Conservation (phyloP, 2,888 invertebrate species). For the Leptinotarsa haldemani region DNA sequence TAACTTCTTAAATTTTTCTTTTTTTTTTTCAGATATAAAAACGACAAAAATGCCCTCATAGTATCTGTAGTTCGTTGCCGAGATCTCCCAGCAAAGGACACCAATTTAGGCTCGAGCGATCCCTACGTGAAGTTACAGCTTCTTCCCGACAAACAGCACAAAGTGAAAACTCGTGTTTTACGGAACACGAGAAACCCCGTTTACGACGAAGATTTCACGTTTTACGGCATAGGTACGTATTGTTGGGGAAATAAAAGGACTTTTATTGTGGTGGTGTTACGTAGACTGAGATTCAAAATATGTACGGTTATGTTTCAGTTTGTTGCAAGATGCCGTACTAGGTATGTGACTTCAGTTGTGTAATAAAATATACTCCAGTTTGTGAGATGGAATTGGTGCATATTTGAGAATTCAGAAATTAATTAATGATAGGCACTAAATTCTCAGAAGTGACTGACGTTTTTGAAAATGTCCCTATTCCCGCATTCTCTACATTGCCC, state of each 20-base stretch:
- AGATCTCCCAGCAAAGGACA: conserved; percentile 87
- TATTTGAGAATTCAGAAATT: too few species aligned
- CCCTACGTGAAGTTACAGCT: conserved; percentile 98
- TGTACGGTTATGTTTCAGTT: not conserved
- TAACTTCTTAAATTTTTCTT: too few species aligned
- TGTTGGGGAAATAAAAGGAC: not conserved
- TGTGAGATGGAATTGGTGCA: not conserved
- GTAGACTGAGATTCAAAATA: not conserved
- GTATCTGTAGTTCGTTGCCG: conserved; percentile 93
- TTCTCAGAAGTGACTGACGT: too few species aligned
- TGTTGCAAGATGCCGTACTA: not conserved
- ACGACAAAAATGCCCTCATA: conserved; percentile 89
- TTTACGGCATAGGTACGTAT: conserved; percentile 83
- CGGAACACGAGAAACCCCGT: conserved; percentile 96
- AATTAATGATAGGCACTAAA: too few species aligned
- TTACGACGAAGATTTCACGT: conserved; percentile 99
- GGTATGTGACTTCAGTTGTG: not conserved
- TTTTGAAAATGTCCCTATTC: too few species aligned
- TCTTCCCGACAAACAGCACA: conserved; percentile 96
- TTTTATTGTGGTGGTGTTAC: conserved; percentile 6
- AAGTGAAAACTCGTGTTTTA: conserved; percentile 85
- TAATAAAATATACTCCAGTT: not conserved
- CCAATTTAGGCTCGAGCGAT: conserved; percentile 85
- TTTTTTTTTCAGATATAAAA: conserved; percentile 77
- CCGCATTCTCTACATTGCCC: too few species aligned